Conservation (phyloP, 2,797 vertebrate species). For the Glossophaga mutica region DNA sequence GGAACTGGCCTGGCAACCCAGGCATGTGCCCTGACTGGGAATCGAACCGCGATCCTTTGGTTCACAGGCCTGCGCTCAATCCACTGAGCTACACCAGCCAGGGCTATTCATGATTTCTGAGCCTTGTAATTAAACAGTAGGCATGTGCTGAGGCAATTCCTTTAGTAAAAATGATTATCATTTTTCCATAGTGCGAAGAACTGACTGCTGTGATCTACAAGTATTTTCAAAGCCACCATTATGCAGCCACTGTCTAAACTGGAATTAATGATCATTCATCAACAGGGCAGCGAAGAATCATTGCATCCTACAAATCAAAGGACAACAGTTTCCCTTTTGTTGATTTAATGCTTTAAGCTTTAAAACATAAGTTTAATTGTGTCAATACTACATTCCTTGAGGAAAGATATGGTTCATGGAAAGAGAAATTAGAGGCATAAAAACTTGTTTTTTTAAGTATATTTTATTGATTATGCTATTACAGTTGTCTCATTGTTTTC, state of each 20-base stretch:
- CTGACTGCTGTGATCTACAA: background rate
- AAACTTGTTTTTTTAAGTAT: too few relatives aligned
- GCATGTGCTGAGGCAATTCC: background rate
- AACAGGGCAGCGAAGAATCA: background rate
- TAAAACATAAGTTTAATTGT: background rate
- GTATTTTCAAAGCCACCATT: conserved; percentile 1
- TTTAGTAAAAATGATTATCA: background rate
- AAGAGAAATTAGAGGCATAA: background rate
- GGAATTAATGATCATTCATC: background rate
- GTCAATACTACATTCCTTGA: background rate
- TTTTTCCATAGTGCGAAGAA: background rate
- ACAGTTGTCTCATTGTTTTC: too few relatives aligned
- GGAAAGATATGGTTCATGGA: background rate
- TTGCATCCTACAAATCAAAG: background rate
- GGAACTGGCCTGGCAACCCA: too few relatives aligned
- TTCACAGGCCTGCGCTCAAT: too few relatives aligned
- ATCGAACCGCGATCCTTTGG: too few relatives aligned
- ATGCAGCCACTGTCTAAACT: background rate
- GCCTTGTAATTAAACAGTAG: background rate
- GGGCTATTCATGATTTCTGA: background rate
- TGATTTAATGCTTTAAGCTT: background rate
- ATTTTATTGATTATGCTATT: too few relatives aligned
- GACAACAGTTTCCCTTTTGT: background rate
- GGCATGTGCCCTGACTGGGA: too few relatives aligned
- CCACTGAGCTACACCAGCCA: too few relatives aligned